Percentiles rank a stretch among this genome's conserved stretches.
Conservation (phyloP, 2,797 vertebrate species). For the Pachyuromys duprasi region DNA sequence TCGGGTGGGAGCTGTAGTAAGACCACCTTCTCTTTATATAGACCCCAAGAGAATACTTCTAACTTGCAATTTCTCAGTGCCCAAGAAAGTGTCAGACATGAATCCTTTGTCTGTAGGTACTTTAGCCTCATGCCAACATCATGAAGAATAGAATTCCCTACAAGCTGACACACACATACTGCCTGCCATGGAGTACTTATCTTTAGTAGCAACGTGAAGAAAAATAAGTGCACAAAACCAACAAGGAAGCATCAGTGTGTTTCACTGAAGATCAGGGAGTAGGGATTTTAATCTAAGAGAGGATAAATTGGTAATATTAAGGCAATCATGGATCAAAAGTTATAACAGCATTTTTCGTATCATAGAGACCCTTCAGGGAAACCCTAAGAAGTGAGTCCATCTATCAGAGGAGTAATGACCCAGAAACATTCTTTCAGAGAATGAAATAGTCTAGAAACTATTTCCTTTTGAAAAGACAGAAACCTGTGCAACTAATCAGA, state of each 20-base stretch:
- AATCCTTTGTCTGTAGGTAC: slow-evolving; percentile 69
- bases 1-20: slow-evolving; percentile 25
- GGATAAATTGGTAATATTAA: slow-evolving; percentile 83
- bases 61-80: slow-evolving; percentile 62
- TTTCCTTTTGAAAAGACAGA: slow-evolving; percentile 79
- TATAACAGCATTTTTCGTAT: slow-evolving; percentile 77
- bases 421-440: slow-evolving; percentile 81
- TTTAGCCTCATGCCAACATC: slow-evolving; percentile 61
- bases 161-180: slow-evolving; percentile 64
- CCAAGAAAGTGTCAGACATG: slow-evolving; percentile 68
- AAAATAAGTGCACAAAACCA: slow-evolving; percentile 82
- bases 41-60: slow-evolving; percentile 57
- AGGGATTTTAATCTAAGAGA: slow-evolving; percentile 76
- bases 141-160: slow-evolving; percentile 75
- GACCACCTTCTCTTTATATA: slow-evolving; percentile 63
- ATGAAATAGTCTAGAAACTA: slow-evolving; percentile 72
- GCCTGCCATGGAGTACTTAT: slow-evolving; percentile 57
- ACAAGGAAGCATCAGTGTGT: slow-evolving; percentile 74
- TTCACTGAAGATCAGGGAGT: slow-evolving; percentile 79
- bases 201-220: slow-evolving; percentile 78
- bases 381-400: slow-evolving; percentile 73
- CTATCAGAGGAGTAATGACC: slow-evolving; percentile 86
- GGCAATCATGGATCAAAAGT: slow-evolving; percentile 81
- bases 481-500: slow-evolving; percentile 88
- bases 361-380: slow-evolving; percentile 80